These are phyloP conservation scores for Syngnathus typhle DNA, from an alignment of 2,113 vertebrate genomes.

Conservation along the genomic window DNA sequence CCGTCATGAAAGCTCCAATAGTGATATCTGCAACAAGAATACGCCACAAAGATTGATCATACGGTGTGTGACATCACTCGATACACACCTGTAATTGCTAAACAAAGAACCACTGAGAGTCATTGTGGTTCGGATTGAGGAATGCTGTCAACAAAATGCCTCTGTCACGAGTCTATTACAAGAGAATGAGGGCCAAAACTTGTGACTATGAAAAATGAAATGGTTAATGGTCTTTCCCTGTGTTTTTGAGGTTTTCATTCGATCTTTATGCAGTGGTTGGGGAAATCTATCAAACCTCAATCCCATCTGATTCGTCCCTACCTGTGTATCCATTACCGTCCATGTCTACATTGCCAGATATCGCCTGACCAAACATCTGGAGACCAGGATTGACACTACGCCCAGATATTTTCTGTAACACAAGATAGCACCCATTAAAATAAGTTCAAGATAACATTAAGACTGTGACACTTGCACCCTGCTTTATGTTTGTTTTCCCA, in stretches of 20 bases:
- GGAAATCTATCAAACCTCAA: not conserved
- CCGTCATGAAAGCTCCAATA: slow-evolving; percentile 90
- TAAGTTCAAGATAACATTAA: slow-evolving; percentile 17
- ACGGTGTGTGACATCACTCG: slow-evolving; percentile 1
- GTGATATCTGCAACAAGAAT: slow-evolving; percentile 82
- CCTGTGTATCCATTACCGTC: slow-evolving; percentile 94
- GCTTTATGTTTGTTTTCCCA: slow-evolving; percentile 30
- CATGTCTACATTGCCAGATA: slow-evolving; percentile 95
- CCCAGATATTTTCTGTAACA: slow-evolving; percentile 83
- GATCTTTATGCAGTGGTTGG: not conserved
- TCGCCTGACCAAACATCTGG: slow-evolving; percentile 95
- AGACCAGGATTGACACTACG: slow-evolving; percentile 76
- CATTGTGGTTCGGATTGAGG: slow-evolving; percentile 39
- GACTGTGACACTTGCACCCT: slow-evolving; percentile 2
- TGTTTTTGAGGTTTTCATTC: slow-evolving; percentile 12
- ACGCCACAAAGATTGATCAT: slow-evolving; percentile 8
- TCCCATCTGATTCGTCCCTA: slow-evolving; percentile 50
- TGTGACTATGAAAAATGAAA: slow-evolving; percentile 13
- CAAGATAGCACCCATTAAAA: slow-evolving; percentile 41
- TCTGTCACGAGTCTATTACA: slow-evolving; percentile 44
- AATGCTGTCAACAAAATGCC: slow-evolving; percentile 71
- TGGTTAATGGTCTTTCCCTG: slow-evolving; percentile 10
- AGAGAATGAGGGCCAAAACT: slow-evolving; percentile 22
- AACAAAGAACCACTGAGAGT: slow-evolving; percentile 42
- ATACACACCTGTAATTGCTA: slow-evolving; percentile 37